phyloP scores from a whole-genome alignment of 2,113 vertebrate genomes.

The Amphiprion ocellaris region DNA sequence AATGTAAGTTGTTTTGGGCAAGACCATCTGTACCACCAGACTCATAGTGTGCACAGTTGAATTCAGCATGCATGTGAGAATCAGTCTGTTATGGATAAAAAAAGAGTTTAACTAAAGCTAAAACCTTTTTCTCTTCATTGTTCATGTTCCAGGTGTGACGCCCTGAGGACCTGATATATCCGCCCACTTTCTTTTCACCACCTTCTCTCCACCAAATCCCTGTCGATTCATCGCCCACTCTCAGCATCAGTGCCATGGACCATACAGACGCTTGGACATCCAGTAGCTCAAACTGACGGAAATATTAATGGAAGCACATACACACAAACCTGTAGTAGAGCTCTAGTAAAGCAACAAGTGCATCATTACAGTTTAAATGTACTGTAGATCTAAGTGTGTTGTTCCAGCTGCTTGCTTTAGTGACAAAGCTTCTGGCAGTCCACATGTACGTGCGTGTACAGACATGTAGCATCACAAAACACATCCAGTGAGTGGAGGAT shows the following conservation, averaged over 20 bases:
- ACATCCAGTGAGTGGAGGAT: constrained; percentile 37
- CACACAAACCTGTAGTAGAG: constrained; percentile 28
- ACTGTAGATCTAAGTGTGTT: constrained; percentile 44
- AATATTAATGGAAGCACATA: constrained; percentile 42
- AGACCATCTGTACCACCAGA: background rate
- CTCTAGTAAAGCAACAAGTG: constrained; percentile 46
- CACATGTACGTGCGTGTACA: constrained; percentile 31
- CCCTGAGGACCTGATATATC: constrained; percentile 75
- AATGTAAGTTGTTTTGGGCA: background rate
- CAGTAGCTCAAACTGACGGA: constrained; percentile 46
- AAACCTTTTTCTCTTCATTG: constrained; percentile 25
- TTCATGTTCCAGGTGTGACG: constrained; percentile 80
- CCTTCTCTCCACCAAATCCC: constrained; percentile 33
- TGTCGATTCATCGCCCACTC: constrained; percentile 50
- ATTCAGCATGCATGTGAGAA: background rate
- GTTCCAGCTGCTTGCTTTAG: constrained; percentile 25
- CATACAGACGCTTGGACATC: constrained; percentile 33
- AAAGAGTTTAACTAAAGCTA: background rate
- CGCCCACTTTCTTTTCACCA: constrained; percentile 9
- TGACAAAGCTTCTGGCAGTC: constrained; percentile 39
- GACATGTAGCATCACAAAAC: constrained; percentile 37
- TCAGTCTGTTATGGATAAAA: background rate
- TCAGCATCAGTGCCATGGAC: constrained; percentile 54
- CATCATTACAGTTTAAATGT: constrained; percentile 63
- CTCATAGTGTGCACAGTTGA: background rate